Percentiles rank a stretch among this genome's conserved stretches.
Evolutionary conservation across 2,797 vertebrate species (phyloP).

Genomic region (Leptoclinus maculatus): DNA sequence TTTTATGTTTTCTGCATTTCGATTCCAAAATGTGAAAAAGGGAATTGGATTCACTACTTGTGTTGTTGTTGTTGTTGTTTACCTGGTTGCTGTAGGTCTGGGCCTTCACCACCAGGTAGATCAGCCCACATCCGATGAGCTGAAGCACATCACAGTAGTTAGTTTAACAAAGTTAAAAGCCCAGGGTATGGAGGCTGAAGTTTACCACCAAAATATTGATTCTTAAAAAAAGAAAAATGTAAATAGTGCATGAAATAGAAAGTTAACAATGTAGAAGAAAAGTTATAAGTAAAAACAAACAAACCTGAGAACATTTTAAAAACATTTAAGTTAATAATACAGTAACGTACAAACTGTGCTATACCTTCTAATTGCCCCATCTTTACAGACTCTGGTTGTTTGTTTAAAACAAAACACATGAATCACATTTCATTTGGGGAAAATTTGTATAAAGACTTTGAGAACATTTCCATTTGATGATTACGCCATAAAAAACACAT

Average conservation of each 20-base stretch:
- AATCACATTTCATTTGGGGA: no score
- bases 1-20: neutral
- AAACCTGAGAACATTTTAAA: no score
- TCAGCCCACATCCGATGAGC: constrained; percentile 58
- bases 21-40: neutral
- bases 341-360: neutral
- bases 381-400: neutral
- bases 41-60: neutral
- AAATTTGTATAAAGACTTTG: no score
- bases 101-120: neutral
- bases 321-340: no score
- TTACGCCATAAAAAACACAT: no score
- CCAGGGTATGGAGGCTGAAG: accelerated
- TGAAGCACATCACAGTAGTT: constrained; percentile 28
- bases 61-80: constrained; percentile 4
- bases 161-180: neutral
- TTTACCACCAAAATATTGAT: neutral
- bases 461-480: no score
- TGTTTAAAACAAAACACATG: no score
- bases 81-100: constrained; percentile 2
- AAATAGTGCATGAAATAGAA: neutral
- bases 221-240: neutral
- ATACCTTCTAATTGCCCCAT: neutral
- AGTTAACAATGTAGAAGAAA: neutral
- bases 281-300: neutral